phyloP scores from a whole-genome alignment of 1,140 invertebrate genomes.

The Chymomyza costata region DNA sequence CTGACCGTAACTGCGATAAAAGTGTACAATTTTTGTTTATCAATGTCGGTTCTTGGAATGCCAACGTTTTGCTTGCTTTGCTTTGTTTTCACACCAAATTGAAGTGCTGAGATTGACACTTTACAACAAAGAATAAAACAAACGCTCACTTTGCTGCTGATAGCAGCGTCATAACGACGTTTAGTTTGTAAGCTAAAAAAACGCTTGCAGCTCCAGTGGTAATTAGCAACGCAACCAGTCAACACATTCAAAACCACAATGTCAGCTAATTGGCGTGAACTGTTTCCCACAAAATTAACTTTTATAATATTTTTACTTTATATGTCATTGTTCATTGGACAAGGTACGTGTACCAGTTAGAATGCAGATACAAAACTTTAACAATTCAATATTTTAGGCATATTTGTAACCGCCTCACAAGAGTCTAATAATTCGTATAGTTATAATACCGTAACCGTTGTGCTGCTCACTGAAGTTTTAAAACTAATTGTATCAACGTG shows the following conservation, averaged over 20 bases:
- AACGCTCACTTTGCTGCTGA: constrained; percentile 41
- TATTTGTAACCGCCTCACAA: constrained; percentile 93
- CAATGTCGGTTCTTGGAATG: too few relatives aligned
- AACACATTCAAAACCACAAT: constrained; percentile 27
- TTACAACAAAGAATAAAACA: constrained; percentile 15
- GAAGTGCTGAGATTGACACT: constrained; percentile 24
- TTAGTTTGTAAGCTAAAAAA: too few relatives aligned
- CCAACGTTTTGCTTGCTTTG: too few relatives aligned
- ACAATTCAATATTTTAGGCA: constrained; percentile 80
- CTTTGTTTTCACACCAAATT: constrained; percentile 12
- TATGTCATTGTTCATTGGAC: constrained; percentile 87
- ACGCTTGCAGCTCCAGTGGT: constrained; percentile 16
- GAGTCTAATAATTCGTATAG: constrained; percentile 86
- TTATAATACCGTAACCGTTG: constrained; percentile 92
- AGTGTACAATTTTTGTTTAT: constrained; percentile 47
- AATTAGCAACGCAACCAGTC: constrained; percentile 17
- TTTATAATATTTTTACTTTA: constrained; percentile 88
- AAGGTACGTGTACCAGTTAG: constrained; percentile 79
- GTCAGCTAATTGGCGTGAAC: constrained; percentile 79
- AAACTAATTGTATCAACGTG: constrained; percentile 86
- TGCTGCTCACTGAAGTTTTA: constrained; percentile 90
- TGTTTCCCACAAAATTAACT: constrained; percentile 88
- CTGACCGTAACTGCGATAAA: constrained; percentile 28
- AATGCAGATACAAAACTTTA: not conserved
- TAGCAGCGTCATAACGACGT: constrained; percentile 17